Base-by-base conservation (phyloP, 1,140 invertebrate species). In the Ectropis grisescens region DNA sequence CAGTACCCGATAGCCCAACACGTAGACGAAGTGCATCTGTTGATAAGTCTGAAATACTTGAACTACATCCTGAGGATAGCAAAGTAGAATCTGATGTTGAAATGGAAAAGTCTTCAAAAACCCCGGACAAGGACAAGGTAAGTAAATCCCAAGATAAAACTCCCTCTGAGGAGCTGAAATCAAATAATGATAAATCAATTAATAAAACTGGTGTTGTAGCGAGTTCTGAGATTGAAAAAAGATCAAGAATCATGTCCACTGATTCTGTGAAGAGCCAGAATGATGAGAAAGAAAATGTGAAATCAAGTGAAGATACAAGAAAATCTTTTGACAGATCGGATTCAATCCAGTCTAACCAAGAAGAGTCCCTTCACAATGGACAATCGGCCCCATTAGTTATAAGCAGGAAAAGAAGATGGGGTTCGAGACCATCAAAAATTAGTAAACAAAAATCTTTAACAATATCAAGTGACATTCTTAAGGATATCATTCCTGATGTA, bases 401-500 rank as follows among this genome's bases (percentile, higher is more conserved):
- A 2, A 67, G 51, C 22, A 62, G 76, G 15, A 83, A 83, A 37
- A 51, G 82, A 34, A 67, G 72, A 37, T 83, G 82, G 80, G 82
- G 80, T 8, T 78, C 78, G 5, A 56, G 82, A 11, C 56, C 67
- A 8, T 58, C 41, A 12, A 80, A 81, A 59, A 36, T 78, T 1
- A 54, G 62, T 28, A 79, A 76, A 24, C 74, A 82, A 26, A 82
- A 82, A 15, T 82, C 85, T 26, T 60, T 87, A 25, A 85, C 82
- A 13, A 87, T 87, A 37, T 85, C 85, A 9, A 86, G 85, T 10
- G 85, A 87, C 68, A 74, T 85, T 13, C 55, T 87, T 0, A 86
- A 85, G 56, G 84, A 85, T 49, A 82, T 86, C 13, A 86, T 86
- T 46, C 79, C 85, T 4, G 83, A 86, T 69, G 85, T 85, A 2